Percentiles rank a stretch among this genome's conserved stretches.
These are phyloP conservation scores for Diarsia dahlii DNA, from an alignment of 2,888 invertebrate species.

Conservation along the genomic window DNA sequence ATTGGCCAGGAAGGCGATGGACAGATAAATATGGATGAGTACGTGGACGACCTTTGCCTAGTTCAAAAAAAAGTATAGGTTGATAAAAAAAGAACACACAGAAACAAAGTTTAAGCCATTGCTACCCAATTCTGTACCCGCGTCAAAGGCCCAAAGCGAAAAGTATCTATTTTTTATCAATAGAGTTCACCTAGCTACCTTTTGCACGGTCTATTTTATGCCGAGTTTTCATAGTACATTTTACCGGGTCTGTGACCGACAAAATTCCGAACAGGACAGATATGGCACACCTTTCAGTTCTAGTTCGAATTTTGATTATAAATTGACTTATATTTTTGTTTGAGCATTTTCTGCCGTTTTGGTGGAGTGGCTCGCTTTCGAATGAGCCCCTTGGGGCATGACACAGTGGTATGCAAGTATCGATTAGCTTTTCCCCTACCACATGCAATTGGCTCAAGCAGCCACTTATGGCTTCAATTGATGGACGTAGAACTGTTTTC, in stretches of 20 bases:
- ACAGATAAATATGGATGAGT: conserved; percentile 49
- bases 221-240: conserved; percentile 39
- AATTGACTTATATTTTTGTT: conserved; percentile 48
- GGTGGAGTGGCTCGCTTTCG: conserved; percentile 25
- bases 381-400: conserved; percentile 41
- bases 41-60: conserved; percentile 14
- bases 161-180: conserved; percentile 60
- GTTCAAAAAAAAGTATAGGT: conserved; percentile 13
- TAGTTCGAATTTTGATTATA: conserved; percentile 47
- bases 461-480: not conserved
- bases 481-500: conserved; percentile 12
- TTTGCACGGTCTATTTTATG: conserved; percentile 57
- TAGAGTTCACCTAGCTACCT: conserved; percentile 50
- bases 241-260: conserved; percentile 50
- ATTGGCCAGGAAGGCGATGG: conserved; percentile 20
- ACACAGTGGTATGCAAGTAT: conserved; percentile 42
- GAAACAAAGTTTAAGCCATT: conserved; percentile 9
- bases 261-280: conserved; percentile 49
- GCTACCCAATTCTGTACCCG: conserved; percentile 21
- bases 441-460: conserved; percentile 25
- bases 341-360: conserved; percentile 10
- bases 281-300: conserved; percentile 36
- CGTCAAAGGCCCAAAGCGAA: conserved; percentile 50
- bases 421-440: conserved; percentile 39
- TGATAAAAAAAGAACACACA: not conserved